Evolutionary conservation across 2,113 vertebrate species (phyloP).

Genomic region (Oreotragus oreotragus): DNA sequence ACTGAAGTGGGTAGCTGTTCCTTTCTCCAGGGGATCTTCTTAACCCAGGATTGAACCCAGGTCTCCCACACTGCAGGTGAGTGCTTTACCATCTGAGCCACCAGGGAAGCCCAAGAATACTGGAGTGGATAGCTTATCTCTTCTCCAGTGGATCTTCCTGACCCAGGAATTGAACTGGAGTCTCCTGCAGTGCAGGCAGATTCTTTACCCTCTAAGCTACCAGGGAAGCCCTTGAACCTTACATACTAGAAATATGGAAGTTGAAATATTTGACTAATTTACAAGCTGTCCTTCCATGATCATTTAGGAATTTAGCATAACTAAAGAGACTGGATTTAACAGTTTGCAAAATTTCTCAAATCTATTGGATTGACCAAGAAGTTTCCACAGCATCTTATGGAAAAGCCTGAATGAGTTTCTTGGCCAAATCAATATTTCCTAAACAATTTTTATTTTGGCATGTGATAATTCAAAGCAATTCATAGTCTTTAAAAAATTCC

Average conservation of each 20-base stretch:
- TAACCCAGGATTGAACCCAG: background rate
- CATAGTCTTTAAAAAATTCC: background rate
- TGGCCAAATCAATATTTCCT: background rate
- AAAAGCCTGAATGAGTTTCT: background rate
- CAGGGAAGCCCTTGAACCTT: background rate
- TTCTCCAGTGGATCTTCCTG: background rate
- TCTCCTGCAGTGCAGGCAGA: background rate
- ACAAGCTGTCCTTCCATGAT: background rate
- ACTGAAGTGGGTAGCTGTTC: background rate
- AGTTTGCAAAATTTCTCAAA: background rate
- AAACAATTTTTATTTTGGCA: background rate
- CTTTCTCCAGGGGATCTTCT: background rate
- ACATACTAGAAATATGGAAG: background rate
- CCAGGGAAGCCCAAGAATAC: background rate
- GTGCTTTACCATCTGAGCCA: background rate
- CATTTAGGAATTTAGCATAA: background rate
- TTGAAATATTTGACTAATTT: background rate
- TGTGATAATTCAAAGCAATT: background rate
- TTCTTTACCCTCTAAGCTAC: background rate
- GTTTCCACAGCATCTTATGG: background rate
- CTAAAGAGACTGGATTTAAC: background rate
- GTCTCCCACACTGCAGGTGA: background rate
- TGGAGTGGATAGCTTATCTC: background rate
- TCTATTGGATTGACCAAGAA: background rate
- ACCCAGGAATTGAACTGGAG: background rate